Evolutionary conservation across 2,797 vertebrate species (phyloP).

Genomic region (Sternarchorhynchus goeldii): DNA sequence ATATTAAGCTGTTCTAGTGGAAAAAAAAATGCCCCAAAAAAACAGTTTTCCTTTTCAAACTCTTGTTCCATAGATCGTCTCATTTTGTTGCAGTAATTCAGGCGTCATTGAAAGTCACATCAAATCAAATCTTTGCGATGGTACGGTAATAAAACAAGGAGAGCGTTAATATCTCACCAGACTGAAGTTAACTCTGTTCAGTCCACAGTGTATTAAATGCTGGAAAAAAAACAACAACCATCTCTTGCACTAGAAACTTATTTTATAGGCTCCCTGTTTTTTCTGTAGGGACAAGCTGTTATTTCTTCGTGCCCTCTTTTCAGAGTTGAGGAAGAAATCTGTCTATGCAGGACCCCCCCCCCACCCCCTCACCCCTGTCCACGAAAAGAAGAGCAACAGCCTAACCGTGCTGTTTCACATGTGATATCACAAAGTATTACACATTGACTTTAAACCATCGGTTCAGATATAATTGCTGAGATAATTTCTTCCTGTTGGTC

Average conservation of each 20-base stretch:
- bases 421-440: conserved; percentile 5
- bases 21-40: conserved; percentile 8
- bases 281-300: conserved; percentile 73
- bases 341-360: conserved; percentile 77
- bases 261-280: conserved; percentile 72
- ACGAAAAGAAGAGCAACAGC: not conserved
- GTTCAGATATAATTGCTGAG: too few relatives aligned
- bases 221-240: conserved; percentile 37
- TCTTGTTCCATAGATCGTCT: conserved; percentile 18
- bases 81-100: conserved; percentile 16
- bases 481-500: not conserved
- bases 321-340: conserved; percentile 65
- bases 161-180: not conserved
- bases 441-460: not conserved
- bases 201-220: conserved; percentile 42
- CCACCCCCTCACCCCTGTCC: conserved; percentile 28
- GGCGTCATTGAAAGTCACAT: not conserved
- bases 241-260: conserved; percentile 57
- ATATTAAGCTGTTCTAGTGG: not conserved
- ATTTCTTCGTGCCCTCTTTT: conserved; percentile 67
- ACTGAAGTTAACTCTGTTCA: conserved; percentile 18
- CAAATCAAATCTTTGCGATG: not conserved
- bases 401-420: not conserved
- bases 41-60: conserved; percentile 1
- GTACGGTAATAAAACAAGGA: not conserved